Conservation (phyloP, 2,113 vertebrate genomes). For the Mus spicilegus region DNA sequence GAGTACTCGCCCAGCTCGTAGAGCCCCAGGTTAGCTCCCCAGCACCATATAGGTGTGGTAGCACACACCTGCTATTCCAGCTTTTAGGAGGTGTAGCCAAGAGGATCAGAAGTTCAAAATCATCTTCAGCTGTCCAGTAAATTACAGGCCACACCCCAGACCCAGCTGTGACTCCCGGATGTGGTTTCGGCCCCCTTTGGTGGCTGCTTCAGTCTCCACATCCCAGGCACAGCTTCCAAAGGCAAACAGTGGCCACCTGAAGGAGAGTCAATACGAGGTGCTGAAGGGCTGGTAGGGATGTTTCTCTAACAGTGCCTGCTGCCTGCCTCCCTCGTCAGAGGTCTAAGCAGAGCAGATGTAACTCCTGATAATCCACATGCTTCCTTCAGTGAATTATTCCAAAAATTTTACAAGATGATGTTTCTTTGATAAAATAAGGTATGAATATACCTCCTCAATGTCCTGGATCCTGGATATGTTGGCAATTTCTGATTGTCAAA, state of each 20-base stretch:
- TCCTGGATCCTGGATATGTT: not conserved
- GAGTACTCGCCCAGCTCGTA: not conserved
- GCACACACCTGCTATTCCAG: not conserved
- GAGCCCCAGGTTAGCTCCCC: not conserved
- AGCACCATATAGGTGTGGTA: not conserved
- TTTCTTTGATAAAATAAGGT: not conserved
- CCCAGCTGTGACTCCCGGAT: not conserved
- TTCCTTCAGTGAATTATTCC: not conserved
- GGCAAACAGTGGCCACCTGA: rapidly evolving
- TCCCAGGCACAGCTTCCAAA: not conserved
- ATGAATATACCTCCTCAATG: not conserved
- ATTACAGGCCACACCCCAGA: not conserved
- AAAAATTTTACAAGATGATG: not conserved
- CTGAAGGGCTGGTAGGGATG: not conserved
- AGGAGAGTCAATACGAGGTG: not conserved
- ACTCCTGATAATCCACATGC: not conserved
- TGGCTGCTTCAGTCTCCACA: not conserved
- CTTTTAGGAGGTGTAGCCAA: not conserved
- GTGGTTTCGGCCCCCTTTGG: not conserved
- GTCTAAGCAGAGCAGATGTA: not conserved
- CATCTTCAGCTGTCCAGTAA: not conserved
- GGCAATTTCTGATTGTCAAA: not conserved
- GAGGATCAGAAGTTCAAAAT: not conserved
- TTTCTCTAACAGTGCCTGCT: not conserved
- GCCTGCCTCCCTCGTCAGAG: not conserved